Conservation (phyloP, 2,113 vertebrate species). For the Mirza zaza region DNA sequence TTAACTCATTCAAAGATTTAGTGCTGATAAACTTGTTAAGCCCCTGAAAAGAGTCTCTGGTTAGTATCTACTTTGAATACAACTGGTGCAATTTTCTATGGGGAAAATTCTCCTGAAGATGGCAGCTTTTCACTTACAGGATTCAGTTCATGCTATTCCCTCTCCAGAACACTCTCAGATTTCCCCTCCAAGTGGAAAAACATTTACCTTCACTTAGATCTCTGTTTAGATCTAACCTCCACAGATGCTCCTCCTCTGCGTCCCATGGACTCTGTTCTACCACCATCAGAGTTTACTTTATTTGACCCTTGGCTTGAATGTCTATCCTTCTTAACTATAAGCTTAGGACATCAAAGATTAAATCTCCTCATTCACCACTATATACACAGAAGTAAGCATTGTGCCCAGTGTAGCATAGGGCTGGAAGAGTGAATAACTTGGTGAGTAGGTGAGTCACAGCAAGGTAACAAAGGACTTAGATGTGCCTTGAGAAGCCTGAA, state of each 20-base stretch:
- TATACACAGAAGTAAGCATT: neutral
- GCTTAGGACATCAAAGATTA: neutral
- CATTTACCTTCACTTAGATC: neutral
- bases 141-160: neutral
- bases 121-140: conserved; percentile 52
- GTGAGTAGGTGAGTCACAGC: neutral
- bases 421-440: neutral
- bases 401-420: neutral
- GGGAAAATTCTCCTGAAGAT: conserved; percentile 38
- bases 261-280: neutral
- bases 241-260: neutral
- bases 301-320: neutral
- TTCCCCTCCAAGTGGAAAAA: neutral
- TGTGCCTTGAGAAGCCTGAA: neutral
- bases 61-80: neutral
- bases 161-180: neutral
- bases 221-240: neutral
- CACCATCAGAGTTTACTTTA: neutral
- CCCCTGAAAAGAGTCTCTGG: neutral
- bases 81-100: neutral
- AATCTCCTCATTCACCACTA: neutral
- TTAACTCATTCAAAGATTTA: neutral
- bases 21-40: neutral
- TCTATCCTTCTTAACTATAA: neutral
- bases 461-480: neutral